Percentiles rank a stretch among this genome's conserved stretches.
phyloP scores from a whole-genome alignment of 1,140 invertebrate species.

The Atta cephalotes region DNA sequence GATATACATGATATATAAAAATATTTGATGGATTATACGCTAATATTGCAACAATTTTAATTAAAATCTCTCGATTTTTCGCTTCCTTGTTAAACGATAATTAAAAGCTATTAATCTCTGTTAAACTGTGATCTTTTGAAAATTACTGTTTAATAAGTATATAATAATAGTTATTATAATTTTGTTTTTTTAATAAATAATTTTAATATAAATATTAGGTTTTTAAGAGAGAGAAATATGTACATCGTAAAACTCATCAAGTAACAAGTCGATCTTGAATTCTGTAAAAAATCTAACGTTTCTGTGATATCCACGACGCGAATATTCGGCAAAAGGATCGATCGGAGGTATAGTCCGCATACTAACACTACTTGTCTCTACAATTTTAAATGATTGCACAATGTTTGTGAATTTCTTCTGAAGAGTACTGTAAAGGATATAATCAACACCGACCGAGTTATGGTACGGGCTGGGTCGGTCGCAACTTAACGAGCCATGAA shows the following conservation, averaged over 20 bases:
- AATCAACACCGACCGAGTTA: conserved; percentile 61
- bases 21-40: background rate
- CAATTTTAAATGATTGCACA: conserved; percentile 39
- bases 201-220: background rate
- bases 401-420: conserved; percentile 28
- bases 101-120: background rate
- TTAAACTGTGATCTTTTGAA: background rate
- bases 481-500: conserved; percentile 73
- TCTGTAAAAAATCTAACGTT: background rate
- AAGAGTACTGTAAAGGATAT: conserved; percentile 54
- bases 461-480: conserved; percentile 65
- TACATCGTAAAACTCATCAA: background rate
- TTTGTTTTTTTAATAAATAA: background rate
- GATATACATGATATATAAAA: background rate
- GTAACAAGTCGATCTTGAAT: background rate
- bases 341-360: background rate
- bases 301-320: background rate
- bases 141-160: conserved; percentile 9
- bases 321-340: background rate
- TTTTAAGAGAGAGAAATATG: background rate
- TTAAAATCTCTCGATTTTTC: background rate
- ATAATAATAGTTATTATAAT: background rate
- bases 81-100: background rate
- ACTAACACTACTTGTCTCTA: background rate
- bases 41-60: background rate